These are phyloP conservation scores for Unio pictorum DNA, from an alignment of 2,888 invertebrate genomes.

Conservation along the genomic window DNA sequence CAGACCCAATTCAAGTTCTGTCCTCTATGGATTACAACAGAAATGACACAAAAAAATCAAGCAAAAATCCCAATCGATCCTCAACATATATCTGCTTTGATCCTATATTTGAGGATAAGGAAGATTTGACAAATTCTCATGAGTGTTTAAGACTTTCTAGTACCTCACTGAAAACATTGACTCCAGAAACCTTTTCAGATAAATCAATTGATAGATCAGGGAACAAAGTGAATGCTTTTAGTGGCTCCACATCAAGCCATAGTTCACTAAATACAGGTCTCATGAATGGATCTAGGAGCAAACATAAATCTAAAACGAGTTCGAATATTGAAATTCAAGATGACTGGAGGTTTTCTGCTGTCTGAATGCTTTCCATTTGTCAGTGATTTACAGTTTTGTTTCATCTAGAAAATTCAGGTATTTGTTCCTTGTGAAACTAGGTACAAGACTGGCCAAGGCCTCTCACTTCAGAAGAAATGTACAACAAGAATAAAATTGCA, in stretches of 20 bases:
- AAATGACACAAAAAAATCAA: conserved; percentile 27
- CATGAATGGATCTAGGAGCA: conserved; percentile 25
- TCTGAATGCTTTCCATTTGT: conserved; percentile 13
- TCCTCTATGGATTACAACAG: conserved; percentile 34
- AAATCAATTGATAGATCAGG: neutral
- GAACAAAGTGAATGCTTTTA: conserved; percentile 14
- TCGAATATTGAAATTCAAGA: conserved; percentile 41
- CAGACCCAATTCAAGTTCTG: conserved; percentile 42
- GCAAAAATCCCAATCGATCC: conserved; percentile 47
- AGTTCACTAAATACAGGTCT: conserved; percentile 4
- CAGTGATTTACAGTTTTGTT: neutral
- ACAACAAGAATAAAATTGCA: too few species aligned
- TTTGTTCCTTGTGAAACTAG: too few species aligned
- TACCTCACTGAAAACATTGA: conserved; percentile 10
- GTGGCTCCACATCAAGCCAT: conserved; percentile 24
- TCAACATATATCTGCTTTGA: conserved; percentile 65
- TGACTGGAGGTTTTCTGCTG: conserved; percentile 45
- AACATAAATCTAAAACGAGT: conserved; percentile 41
- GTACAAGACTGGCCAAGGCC: too few species aligned
- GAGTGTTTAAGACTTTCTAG: conserved; percentile 46
- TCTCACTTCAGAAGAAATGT: too few species aligned
- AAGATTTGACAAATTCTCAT: conserved; percentile 48
- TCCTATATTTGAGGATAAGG: conserved; percentile 61
- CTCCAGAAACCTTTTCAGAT: neutral
- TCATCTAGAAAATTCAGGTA: too few species aligned